phyloP scores from a whole-genome alignment of 2,888 invertebrate genomes.

The Xestia ashworthii region DNA sequence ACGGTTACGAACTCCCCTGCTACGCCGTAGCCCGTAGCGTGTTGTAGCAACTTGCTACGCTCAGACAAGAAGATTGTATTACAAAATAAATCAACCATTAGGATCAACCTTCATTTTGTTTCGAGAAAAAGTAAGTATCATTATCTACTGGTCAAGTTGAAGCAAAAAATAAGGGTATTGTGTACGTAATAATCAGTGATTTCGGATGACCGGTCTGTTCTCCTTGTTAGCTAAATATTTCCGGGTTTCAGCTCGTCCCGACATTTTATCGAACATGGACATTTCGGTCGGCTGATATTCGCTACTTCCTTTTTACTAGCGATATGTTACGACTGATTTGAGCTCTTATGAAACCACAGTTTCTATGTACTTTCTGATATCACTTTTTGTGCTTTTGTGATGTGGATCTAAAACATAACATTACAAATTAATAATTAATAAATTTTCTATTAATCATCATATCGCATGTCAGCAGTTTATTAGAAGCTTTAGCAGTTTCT shows the following conservation, averaged over 20 bases:
- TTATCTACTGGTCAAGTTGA: slow-evolving; percentile 4
- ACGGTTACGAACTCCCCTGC: slow-evolving; percentile 14
- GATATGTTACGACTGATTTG: slow-evolving; percentile 36
- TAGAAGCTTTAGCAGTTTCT: too few relatives aligned
- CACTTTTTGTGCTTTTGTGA: not conserved
- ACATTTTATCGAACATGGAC: slow-evolving; percentile 38
- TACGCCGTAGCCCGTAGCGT: slow-evolving; percentile 50
- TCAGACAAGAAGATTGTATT: slow-evolving; percentile 27
- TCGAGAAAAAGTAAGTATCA: slow-evolving; percentile 14
- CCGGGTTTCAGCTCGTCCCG: slow-evolving; percentile 15
- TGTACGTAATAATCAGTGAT: slow-evolving; percentile 35
- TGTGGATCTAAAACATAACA: too few relatives aligned
- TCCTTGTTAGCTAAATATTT: slow-evolving; percentile 43
- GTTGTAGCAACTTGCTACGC: slow-evolving; percentile 43
- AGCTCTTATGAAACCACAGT: not conserved
- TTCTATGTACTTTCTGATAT: not conserved
- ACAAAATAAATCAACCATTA: slow-evolving; percentile 37
- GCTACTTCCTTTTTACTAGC: slow-evolving; percentile 22
- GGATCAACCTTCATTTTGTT: slow-evolving; percentile 14
- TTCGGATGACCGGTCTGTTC: slow-evolving; percentile 21
- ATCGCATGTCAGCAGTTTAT: not conserved
- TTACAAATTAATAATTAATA: not conserved
- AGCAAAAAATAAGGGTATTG: slow-evolving; percentile 29
- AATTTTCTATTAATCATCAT: not conserved
- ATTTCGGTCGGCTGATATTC: slow-evolving; percentile 34